phyloP scores from a whole-genome alignment of 2,113 vertebrate genomes.

The Pardalotus punctatus region DNA sequence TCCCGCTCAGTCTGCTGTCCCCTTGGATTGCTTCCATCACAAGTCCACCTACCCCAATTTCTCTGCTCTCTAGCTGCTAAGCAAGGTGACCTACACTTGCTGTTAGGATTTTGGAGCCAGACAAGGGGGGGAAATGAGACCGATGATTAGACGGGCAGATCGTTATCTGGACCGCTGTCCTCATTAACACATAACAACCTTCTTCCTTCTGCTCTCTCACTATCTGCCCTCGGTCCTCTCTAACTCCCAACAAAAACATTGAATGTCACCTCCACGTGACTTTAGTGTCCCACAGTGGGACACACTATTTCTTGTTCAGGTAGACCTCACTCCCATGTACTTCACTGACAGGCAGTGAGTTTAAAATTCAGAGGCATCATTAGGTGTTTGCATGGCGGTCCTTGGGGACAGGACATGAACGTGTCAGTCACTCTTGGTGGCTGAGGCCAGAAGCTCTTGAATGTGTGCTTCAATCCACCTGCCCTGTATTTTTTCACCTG shows the following conservation, averaged over 20 bases:
- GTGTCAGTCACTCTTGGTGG: not conserved
- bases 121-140: not conserved
- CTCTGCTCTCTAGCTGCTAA: not conserved
- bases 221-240: not conserved
- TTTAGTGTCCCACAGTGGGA: not conserved
- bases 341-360: not conserved
- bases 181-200: not conserved
- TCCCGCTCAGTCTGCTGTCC: not conserved
- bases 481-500: not conserved
- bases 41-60: not conserved
- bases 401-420: not conserved
- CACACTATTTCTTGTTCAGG: not conserved
- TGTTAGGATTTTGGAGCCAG: not conserved
- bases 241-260: not conserved
- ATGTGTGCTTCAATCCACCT: not conserved
- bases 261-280: not conserved
- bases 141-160: not conserved
- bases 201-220: not conserved
- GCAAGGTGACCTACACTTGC: slow-evolving; percentile 23
- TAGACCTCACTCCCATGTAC: not conserved
- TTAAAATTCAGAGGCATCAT: not conserved
- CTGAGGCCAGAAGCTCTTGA: not conserved
- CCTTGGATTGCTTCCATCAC: not conserved
- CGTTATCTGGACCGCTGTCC: slow-evolving; percentile 16
- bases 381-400: not conserved